Percentiles rank a stretch among this genome's conserved stretches.
Conservation (phyloP, 2,888 invertebrate genomes). For the Morinoia aosen region DNA sequence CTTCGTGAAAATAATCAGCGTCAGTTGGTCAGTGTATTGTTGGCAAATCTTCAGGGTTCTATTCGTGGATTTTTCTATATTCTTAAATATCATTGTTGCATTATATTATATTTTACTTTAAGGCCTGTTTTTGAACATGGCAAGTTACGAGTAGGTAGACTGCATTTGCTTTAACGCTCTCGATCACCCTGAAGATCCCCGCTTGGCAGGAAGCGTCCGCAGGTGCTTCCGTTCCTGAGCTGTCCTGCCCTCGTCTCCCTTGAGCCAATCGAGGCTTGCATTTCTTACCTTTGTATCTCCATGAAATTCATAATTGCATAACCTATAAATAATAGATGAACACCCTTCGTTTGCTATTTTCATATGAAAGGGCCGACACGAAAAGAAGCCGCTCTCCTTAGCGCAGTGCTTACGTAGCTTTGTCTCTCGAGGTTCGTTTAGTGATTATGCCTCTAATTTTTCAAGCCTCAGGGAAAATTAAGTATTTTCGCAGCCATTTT, state of each 20-base stretch:
- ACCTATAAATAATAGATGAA: too few relatives aligned
- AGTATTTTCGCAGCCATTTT: background rate
- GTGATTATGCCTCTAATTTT: background rate
- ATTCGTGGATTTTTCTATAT: too few relatives aligned
- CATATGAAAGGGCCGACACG: too few relatives aligned
- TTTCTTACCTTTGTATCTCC: background rate
- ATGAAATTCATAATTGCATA: background rate
- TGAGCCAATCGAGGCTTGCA: background rate
- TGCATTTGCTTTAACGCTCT: background rate
- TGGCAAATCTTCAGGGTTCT: too few relatives aligned
- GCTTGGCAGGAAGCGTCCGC: background rate
- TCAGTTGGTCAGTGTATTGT: too few relatives aligned
- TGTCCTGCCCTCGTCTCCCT: too few relatives aligned
- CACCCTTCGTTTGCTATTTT: too few relatives aligned
- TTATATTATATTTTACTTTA: background rate
- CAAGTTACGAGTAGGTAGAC: background rate
- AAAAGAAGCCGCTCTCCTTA: too few relatives aligned
- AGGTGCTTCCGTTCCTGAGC: slow-evolving; percentile 23
- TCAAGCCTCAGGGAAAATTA: background rate
- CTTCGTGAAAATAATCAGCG: too few relatives aligned
- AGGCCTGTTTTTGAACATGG: background rate
- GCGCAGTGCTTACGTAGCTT: too few relatives aligned
- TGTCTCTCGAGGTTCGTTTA: too few relatives aligned
- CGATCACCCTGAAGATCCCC: background rate
- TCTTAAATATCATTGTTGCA: background rate